Evolutionary conservation across 2,797 vertebrate genomes (phyloP), one percentile per base, ranked within the genome.

Genomic region (Brotula barbata): DNA sequence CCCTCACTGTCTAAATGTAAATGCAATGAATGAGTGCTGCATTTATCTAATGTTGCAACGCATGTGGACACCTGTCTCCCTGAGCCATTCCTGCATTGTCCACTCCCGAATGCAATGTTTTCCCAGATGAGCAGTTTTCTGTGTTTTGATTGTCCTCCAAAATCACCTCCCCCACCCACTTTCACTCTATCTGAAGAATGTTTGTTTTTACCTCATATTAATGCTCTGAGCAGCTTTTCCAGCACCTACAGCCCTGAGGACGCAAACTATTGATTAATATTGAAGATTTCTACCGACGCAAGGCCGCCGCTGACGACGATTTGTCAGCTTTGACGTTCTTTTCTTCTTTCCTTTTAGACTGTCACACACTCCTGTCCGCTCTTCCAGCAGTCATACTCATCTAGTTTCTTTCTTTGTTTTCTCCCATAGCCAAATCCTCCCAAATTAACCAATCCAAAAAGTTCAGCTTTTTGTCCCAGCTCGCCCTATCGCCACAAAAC

Each of bases 391-490:
- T 45, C 68, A 61, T 70, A 71, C 61, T 28, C 22, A 64, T 57
- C 5, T 67, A 54, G 14, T 67, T 67, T 67, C 23, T 85, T 85
- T 88, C 71, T 89, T 88, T 78, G 73, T 90, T 73, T 75, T 71
- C 76, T 77, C 63, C 69, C 65, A 47, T 93, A 95, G 95, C 93
- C 77, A 85, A 87, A 74, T 89, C 91, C 80, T 80, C 64, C 25
- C 84, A 88, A 52, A 79, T 83, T 91, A 88, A 89, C 83, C 87
- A 91, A 62, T 90, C 90, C 81, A 93, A 91, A 90, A 94, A 84
- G 50, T 54, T 89, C 80, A 90, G 93, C 84, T 91, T 94, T 79
- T 91, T 96, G 64, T 94, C 94, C 81, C 91, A 92, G 63, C 92
- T 96, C 34, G 92, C 94, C 58, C 88, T 96, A 8, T 76, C 94